phyloP scores from a whole-genome alignment of 1,140 invertebrate species.

The Zophobas morio region DNA sequence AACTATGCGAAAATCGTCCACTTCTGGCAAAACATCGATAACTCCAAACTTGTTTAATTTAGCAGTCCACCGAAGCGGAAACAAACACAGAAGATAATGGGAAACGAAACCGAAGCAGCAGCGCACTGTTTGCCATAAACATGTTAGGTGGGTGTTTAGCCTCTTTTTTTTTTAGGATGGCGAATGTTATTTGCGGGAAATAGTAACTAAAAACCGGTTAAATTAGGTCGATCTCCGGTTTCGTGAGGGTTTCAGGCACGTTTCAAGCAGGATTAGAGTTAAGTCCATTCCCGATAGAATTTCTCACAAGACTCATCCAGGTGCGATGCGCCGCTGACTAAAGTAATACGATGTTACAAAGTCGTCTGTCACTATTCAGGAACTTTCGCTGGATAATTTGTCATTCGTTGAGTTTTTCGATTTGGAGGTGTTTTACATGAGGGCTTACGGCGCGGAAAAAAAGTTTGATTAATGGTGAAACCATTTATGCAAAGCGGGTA shows the following conservation, averaged over 20 bases:
- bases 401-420: not conserved
- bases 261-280: constrained; percentile 32
- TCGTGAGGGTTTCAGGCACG: constrained; percentile 25
- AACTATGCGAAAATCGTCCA: too few species aligned
- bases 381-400: not conserved
- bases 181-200: not conserved
- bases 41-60: constrained; percentile 39
- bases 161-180: too few species aligned
- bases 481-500: too few species aligned
- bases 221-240: constrained; percentile 39
- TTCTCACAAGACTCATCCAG: constrained; percentile 15
- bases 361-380: constrained; percentile 2
- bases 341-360: constrained; percentile 12
- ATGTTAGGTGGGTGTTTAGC: too few species aligned
- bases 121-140: too few species aligned
- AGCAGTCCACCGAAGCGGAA: constrained; percentile 20
- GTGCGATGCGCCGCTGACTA: constrained; percentile 3
- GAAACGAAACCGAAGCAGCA: not conserved
- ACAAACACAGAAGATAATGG: constrained; percentile 30
- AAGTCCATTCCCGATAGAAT: constrained; percentile 17
- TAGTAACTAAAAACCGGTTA: constrained; percentile 32
- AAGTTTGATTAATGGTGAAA: too few species aligned
- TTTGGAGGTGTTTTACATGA: too few species aligned
- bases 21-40: not conserved
- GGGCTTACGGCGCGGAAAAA: too few species aligned